Conservation (phyloP, 2,888 invertebrate genomes). For the Theodoxus fluviatilis region DNA sequence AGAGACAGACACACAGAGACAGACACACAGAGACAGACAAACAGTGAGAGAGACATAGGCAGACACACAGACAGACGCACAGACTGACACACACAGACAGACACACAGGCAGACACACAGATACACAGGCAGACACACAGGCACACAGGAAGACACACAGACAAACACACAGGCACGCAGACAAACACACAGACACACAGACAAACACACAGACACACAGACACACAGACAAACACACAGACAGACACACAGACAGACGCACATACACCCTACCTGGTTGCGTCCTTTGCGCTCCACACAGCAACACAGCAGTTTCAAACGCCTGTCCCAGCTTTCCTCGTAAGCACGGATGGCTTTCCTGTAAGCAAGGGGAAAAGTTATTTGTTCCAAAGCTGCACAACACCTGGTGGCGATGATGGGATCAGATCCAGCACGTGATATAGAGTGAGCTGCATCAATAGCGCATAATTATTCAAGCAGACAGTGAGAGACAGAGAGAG, state of each 20-base stretch:
- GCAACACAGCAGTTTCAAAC: constrained; percentile 82
- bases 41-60: background rate
- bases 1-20: no score
- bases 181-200: background rate
- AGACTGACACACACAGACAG: background rate
- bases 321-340: constrained; percentile 86
- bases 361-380: constrained; percentile 51
- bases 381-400: background rate
- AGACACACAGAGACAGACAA: no score
- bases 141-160: no score
- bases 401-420: background rate
- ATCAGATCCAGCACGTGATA: no score
- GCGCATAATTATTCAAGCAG: no score
- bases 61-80: background rate
- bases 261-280: constrained; percentile 71
- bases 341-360: constrained; percentile 87
- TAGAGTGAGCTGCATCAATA: no score
- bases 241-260: background rate
- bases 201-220: background rate
- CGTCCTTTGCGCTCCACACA: constrained; percentile 79
- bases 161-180: no score
- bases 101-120: background rate
- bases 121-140: background rate
- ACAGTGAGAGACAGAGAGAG: no score
- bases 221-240: background rate